Base-by-base conservation (phyloP, 2,888 invertebrate genomes). In the Coenonympha glycerion region DNA sequence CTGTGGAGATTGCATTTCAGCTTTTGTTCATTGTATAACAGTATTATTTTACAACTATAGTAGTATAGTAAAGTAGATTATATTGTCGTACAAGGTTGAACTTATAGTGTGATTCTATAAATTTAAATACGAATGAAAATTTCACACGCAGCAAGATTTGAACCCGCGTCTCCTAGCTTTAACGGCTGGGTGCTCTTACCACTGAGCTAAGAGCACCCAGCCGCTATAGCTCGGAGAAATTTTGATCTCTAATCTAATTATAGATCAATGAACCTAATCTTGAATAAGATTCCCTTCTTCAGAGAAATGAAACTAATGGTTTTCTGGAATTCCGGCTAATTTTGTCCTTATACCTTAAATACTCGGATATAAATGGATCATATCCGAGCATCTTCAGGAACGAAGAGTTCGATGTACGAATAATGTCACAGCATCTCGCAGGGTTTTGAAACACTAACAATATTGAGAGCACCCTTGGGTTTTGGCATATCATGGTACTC, bases 391-490 rank as follows among this genome's bases (percentile, higher is more conserved):
- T 41, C 50, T 51, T 49, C 18, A 40, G 45, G 52, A 52, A 50
- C 44, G 45, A 30, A 47, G 48, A 56, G 51, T 37, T 39, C 52
- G 57, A 56, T 55, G 53, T 54, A n/a, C n/a, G n/a, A n/a, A n/a
- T n/a, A 59, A 56, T 47, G 60, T 49, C 53, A 51, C 47, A 46
- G 50, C 55, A 55, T 54, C 61, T 51, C 28, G 46, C 64, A 58
- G 55, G 56, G 60, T 55, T 55, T 60, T 61, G 59, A 60, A 63
- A 69, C 67, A 69, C 68, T 69, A 67, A 67, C 66, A 68, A 69
- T 70, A 67, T 64, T 63, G 68, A 69, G 61, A 61, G 65, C 52
- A 51, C 72, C 55, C 63, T 51, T 44, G 64, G 60, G 70, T 59
- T 36, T 64, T 58, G 56, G 52, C 61, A 58, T 47, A 49, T 53